Conservation (phyloP, 1,140 invertebrate species). For the Drosophila funebris region DNA sequence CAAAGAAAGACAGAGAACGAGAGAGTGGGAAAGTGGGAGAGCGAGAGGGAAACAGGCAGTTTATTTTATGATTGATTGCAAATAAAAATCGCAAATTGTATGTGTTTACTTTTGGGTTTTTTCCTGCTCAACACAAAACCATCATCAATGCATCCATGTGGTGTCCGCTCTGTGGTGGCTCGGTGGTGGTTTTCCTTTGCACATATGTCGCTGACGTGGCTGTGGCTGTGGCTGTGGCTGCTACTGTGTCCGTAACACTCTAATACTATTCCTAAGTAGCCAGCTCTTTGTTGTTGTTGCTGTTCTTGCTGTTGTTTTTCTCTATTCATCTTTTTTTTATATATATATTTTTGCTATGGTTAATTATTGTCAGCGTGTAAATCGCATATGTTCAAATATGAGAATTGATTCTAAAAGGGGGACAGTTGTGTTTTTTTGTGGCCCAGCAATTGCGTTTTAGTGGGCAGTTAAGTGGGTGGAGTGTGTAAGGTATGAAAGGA, state of each 20-base stretch:
- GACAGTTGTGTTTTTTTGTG: conserved; percentile 5
- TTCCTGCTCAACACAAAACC: conserved; percentile 24
- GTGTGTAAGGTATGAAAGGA: neutral
- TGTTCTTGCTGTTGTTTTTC: conserved; percentile 12
- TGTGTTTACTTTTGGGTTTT: conserved; percentile 75
- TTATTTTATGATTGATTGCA: conserved; percentile 82
- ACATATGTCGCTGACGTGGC: conserved; percentile 76
- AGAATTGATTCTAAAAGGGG: conserved; percentile 3
- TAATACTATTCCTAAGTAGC: conserved; percentile 62
- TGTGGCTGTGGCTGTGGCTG: conserved; percentile 52
- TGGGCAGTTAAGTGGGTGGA: neutral
- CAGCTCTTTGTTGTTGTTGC: conserved; percentile 33
- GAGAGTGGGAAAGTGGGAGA: neutral
- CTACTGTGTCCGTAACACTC: conserved; percentile 33
- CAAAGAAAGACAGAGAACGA: conserved; percentile 28
- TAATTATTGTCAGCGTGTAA: conserved; percentile 69
- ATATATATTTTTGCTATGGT: conserved; percentile 57
- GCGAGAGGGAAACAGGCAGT: conserved; percentile 56
- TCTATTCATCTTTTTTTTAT: conserved; percentile 35
- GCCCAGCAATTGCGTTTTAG: neutral
- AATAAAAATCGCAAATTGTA: conserved; percentile 81
- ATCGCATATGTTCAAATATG: conserved; percentile 72
- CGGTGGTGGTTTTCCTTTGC: conserved; percentile 55
- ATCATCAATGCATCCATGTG: conserved; percentile 38
- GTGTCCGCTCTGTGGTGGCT: conserved; percentile 3